Conservation (phyloP, 2,888 invertebrate species). For the Drosophila demipolita region DNA sequence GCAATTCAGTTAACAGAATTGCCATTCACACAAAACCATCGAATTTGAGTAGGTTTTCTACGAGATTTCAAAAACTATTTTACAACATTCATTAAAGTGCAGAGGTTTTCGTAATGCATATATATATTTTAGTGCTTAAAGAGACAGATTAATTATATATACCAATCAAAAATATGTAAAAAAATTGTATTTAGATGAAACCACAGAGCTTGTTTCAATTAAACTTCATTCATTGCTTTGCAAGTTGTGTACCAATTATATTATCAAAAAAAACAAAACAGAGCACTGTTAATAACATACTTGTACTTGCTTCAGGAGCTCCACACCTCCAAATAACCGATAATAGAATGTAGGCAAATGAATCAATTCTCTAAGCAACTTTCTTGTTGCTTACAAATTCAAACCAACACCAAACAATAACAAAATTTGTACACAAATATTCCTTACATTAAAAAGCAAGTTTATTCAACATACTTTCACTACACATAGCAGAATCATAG, state of each 20-base stretch:
- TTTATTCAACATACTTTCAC: conserved; percentile 76
- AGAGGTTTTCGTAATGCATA: not conserved
- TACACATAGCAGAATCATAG: conserved; percentile 59
- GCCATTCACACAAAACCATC: conserved; percentile 49
- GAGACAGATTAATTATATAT: not conserved
- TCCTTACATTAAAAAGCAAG: conserved; percentile 79
- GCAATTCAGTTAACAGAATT: conserved; percentile 28
- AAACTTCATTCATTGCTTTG: not conserved
- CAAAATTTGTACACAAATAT: conserved; percentile 39
- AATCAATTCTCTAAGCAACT: not conserved
- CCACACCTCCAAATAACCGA: not conserved
- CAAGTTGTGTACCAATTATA: too few species aligned
- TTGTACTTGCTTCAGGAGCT: not conserved
- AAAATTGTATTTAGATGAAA: not conserved
- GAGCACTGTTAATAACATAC: not conserved
- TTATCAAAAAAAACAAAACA: not conserved
- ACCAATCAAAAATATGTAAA: not conserved
- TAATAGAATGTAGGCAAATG: not conserved
- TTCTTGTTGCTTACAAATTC: not conserved
- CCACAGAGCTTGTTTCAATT: not conserved
- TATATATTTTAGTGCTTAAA: not conserved
- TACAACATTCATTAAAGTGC: not conserved
- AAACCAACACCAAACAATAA: conserved; percentile 11
- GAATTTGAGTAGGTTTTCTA: not conserved
- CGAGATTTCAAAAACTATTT: not conserved